Percentiles rank a stretch among this genome's conserved stretches.
Conservation (phyloP, 2,888 invertebrate species). For the Megastigmus dorsalis region DNA sequence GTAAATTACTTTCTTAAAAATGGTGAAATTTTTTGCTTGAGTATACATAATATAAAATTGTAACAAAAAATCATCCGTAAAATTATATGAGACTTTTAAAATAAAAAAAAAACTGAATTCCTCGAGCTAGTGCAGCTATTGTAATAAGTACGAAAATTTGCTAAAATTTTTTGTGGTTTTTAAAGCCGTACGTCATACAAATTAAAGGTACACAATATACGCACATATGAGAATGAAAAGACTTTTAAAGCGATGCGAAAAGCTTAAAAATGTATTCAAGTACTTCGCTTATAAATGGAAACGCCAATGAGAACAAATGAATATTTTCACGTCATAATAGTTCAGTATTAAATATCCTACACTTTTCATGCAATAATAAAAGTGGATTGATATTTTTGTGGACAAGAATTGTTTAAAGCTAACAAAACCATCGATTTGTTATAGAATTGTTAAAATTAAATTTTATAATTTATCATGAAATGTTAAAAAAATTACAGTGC, state of each 20-base stretch:
- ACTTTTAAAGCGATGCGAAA: slow-evolving; percentile 13
- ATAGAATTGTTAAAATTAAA: background rate
- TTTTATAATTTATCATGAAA: background rate
- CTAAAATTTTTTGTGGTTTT: background rate
- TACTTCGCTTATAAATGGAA: too few species aligned
- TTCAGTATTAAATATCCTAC: slow-evolving; percentile 21
- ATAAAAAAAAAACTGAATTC: background rate
- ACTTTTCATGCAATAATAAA: background rate
- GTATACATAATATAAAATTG: background rate
- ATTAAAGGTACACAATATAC: too few species aligned
- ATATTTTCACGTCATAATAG: slow-evolving; percentile 22
- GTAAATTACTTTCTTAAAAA: too few species aligned
- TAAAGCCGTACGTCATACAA: too few species aligned
- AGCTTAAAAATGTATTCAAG: background rate
- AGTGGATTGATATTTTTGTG: too few species aligned
- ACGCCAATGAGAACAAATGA: background rate
- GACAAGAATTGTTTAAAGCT: too few species aligned
- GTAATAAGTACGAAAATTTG: too few species aligned
- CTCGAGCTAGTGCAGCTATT: too few species aligned
- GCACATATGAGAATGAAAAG: background rate
- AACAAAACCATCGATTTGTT: background rate
- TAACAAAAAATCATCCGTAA: too few species aligned
- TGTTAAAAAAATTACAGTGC: background rate
- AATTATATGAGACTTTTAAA: background rate
- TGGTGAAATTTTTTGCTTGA: too few species aligned